phyloP scores from a whole-genome alignment of 2,888 invertebrate genomes.

The Chouioia cunea region DNA sequence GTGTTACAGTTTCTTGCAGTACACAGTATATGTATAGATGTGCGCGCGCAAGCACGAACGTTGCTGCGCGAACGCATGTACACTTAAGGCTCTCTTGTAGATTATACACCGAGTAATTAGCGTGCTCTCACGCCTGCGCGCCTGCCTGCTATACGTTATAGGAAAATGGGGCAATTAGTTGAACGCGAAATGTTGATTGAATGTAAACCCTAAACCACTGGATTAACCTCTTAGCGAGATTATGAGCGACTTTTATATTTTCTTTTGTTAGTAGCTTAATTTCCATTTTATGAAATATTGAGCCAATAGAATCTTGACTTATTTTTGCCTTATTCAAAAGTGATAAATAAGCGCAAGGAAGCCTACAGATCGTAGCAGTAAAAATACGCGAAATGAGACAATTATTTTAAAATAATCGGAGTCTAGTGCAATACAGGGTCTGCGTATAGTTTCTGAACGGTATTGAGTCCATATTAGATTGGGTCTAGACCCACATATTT shows the following conservation, averaged over 20 bases:
- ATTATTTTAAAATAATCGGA: no score
- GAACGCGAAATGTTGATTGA: conserved; percentile 31
- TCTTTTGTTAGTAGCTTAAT: no score
- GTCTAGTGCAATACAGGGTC: no score
- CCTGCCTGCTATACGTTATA: conserved; percentile 4
- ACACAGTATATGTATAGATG: not conserved
- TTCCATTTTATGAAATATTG: no score
- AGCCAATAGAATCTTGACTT: no score
- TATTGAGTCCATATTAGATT: conserved; percentile 28
- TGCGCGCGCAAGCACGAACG: conserved; percentile 4
- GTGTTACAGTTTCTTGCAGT: not conserved
- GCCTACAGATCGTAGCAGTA: no score
- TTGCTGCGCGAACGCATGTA: no score
- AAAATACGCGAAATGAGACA: no score
- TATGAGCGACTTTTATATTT: no score
- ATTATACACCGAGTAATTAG: conserved; percentile 27
- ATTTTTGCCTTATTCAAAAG: no score
- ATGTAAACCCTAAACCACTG: conserved; percentile 1
- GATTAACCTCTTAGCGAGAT: not conserved
- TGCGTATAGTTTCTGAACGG: conserved; percentile 4
- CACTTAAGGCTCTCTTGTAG: not conserved
- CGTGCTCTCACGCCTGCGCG: not conserved
- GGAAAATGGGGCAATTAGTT: conserved; percentile 38
- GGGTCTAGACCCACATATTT: conserved; percentile 23
- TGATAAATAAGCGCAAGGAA: no score